A percentile compares a stretch with the other conserved stretches of the same genome.
Evolutionary conservation across 2,113 vertebrate genomes (phyloP).

Genomic region (Actinemys pallida): DNA sequence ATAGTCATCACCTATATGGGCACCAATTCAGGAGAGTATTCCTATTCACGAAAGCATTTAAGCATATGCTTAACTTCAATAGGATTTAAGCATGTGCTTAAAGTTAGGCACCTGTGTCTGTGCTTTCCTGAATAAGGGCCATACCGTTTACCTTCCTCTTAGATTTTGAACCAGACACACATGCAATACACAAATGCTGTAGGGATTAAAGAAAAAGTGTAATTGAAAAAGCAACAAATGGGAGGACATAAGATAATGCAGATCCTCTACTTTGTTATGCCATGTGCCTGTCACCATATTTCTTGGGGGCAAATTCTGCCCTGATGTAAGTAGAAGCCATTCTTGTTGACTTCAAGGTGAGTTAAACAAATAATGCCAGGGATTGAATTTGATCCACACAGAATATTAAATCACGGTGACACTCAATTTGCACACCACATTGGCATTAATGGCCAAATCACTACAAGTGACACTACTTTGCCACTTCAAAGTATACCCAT

Average conservation of each 20-base stretch:
- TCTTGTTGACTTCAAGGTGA: neutral
- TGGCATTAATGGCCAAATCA: neutral
- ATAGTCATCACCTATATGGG: neutral
- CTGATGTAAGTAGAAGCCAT: neutral
- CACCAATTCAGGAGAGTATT: neutral
- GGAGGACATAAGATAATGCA: neutral
- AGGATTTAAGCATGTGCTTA: neutral
- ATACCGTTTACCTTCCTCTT: neutral
- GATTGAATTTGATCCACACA: fast-evolving
- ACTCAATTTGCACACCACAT: neutral
- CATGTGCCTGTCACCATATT: neutral
- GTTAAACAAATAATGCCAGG: neutral
- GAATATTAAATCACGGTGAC: neutral
- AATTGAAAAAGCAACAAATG: neutral
- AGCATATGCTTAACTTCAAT: neutral
- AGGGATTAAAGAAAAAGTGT: fast-evolving
- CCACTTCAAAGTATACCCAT: neutral
- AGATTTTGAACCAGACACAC: neutral
- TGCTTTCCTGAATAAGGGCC: neutral
- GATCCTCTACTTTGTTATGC: fast-evolving
- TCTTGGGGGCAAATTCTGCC: neutral
- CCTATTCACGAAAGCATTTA: neutral
- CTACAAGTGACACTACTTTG: neutral
- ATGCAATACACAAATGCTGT: neutral
- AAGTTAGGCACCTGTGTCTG: neutral